Percentiles rank a stretch among this genome's conserved stretches.
Conservation (phyloP, 2,797 vertebrate species). For the Paedocypris micromegethes region DNA sequence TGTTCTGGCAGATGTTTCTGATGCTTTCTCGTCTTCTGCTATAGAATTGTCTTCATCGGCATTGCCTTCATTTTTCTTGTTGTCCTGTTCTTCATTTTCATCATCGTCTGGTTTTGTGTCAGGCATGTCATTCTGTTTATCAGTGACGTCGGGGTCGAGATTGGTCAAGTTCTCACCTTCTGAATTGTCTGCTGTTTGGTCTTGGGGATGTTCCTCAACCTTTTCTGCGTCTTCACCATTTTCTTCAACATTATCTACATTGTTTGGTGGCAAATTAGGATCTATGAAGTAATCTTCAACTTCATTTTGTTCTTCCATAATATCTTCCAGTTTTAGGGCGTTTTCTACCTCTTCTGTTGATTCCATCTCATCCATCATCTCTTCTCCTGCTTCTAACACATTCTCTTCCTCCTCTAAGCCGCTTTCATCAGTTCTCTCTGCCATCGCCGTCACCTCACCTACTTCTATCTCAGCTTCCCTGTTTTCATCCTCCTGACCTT, state of each 20-base stretch:
- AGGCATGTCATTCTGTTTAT: slow-evolving; percentile 36
- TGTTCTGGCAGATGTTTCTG: slow-evolving; percentile 43
- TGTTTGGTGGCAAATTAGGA: slow-evolving; percentile 22
- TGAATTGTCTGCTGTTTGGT: slow-evolving; percentile 2
- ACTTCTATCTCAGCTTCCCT: not conserved
- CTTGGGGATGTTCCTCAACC: slow-evolving; percentile 8
- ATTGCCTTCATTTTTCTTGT: slow-evolving; percentile 12
- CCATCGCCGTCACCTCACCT: slow-evolving; percentile 10
- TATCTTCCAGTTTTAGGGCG: slow-evolving; percentile 3
- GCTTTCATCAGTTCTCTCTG: not conserved
- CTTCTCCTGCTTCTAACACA: slow-evolving; percentile 15
- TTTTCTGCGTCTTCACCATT: not conserved
- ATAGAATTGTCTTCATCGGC: not conserved
- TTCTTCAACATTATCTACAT: slow-evolving; percentile 15
- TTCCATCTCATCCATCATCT: slow-evolving; percentile 20
- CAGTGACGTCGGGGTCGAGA: slow-evolving; percentile 11
- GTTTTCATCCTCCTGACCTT: slow-evolving; percentile 7
- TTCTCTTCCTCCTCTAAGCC: slow-evolving; percentile 7
- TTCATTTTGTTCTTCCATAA: slow-evolving; percentile 13
- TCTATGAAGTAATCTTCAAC: slow-evolving; percentile 4
- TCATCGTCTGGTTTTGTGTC: slow-evolving; percentile 11
- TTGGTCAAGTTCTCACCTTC: slow-evolving; percentile 29
- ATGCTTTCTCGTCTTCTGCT: slow-evolving; percentile 5
- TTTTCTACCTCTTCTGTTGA: slow-evolving; percentile 16
- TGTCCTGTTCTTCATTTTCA: not conserved